Base-by-base conservation (phyloP, 2,113 vertebrate genomes). In the Meleagris gallopavo region DNA sequence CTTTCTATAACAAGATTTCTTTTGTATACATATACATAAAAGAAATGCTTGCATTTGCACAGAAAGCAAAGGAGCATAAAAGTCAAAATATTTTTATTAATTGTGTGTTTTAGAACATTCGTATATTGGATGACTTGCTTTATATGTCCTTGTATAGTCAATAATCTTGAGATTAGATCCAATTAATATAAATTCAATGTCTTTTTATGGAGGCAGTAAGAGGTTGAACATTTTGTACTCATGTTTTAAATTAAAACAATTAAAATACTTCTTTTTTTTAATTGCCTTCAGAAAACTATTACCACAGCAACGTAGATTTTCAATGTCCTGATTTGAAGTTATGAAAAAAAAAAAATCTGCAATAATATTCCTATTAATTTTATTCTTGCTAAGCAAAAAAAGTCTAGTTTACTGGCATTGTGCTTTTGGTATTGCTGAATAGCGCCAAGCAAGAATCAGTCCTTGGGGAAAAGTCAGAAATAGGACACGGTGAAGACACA, bases 1-100 rank as follows among this genome's bases (percentile, higher is more conserved):
- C 85, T 95, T 97, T 95, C 90, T 80, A 81, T 93, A 94, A 95
- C 91, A 97, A 95, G 84, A 75, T 96, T 97, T 92, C 80, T 75
- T 96, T 81, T 84, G 64, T 84, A 69, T 69, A 78, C 81, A 75
- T 84, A 69, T 61, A 75, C 69, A 25, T 40, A 40, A 80, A 92
- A 83, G 79, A 83, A 93, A 89, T 52, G 74, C 64, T 32, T 72
- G 16, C 67, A 30, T 90, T 89, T 95, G 60, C 84, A 88, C 48
- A 81, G 78, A 97, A 96, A 86, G 40, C 32, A 74, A 79, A 69
- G 52, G 76, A 82, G 62, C 89, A 55, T 90, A 83, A 65, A 96
- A 97, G 86, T 94, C 80, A 90, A 76, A 89, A 81, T 94, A 89
- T 93, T 96, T 93, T 79, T 95, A 91, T 83, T 94, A 96, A 93